Evolutionary conservation across 2,888 invertebrate species (phyloP), one percentile per base, ranked within the genome.

Genomic region (Rutpela maculata): DNA sequence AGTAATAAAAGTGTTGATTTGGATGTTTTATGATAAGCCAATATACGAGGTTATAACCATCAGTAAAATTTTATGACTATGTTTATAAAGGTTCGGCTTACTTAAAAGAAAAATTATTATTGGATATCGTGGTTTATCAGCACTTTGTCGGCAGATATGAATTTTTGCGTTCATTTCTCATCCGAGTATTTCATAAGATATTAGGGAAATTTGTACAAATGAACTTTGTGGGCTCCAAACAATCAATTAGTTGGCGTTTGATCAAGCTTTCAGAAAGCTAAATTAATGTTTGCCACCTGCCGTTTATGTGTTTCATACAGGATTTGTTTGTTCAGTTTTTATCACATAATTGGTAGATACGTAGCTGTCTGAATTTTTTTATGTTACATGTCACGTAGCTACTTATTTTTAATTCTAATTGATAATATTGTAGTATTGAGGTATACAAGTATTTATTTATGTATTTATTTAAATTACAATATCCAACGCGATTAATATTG

Each of bases 61-160:
- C 59, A 70, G 43, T 70, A 70, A 70, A 60, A 60, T 43, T 70
- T 70, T 70, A 60, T 60, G 70, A 50, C 60, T 50, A 15, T 70
- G 69, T 70, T 69, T 69, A 59, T 69, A 69, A 69, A 69, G 56
- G 70, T 43, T 70, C 70, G 60, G 70, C 70, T 31, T 22, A 70
- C 60, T 70, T 70, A 22, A 70, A 70, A 70, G 70, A 56, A 38
- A 60, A 38, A 60, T 60, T 60, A 70, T 60, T 70, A 70, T 70
- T 70, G 70, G 60, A 60, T 70, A 70, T 70, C 43, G 60, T 70
- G n/a, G 60, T 70, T 70, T 70, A 70, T 70, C 70, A 70, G 70
- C n/a, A 19, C 70, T 70, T 70, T 70, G 70, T 70, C 70, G 70
- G 70, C 43, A 70, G 70, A 60, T 70, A 69, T 56, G 50, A 18